Evolutionary conservation across 2,888 invertebrate species (phyloP).

Genomic region (Boloria euphrosyne): DNA sequence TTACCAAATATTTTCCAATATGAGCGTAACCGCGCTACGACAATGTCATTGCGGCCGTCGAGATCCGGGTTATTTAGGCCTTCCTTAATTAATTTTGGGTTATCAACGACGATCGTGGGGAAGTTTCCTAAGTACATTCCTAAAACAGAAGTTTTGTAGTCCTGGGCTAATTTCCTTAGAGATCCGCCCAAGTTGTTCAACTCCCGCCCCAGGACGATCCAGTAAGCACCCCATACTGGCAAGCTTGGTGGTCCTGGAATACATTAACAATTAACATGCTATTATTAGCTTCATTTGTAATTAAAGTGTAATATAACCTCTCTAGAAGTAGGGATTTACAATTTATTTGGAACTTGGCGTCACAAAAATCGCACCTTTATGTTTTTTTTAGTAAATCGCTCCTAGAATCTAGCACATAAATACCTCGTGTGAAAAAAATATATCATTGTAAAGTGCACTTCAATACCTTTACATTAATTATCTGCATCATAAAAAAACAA

Average conservation of each 20-base stretch:
- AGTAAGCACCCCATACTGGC: conserved; percentile 84
- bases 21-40: conserved; percentile 75
- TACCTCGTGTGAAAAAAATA: too few relatives aligned
- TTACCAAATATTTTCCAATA: conserved; percentile 80
- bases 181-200: conserved; percentile 78
- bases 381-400: too few relatives aligned
- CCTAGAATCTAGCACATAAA: too few relatives aligned
- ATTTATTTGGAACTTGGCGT: too few relatives aligned
- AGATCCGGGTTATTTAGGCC: conserved; percentile 82
- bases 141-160: conserved; percentile 83
- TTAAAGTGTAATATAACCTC: too few relatives aligned
- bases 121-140: conserved; percentile 80
- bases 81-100: conserved; percentile 80
- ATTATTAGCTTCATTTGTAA: too few relatives aligned
- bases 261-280: background rate
- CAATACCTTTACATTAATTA: too few relatives aligned
- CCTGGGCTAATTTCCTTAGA: conserved; percentile 71
- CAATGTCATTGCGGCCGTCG: conserved; percentile 82
- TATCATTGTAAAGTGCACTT: too few relatives aligned
- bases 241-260: conserved; percentile 82
- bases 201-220: conserved; percentile 78
- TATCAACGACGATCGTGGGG: conserved; percentile 78
- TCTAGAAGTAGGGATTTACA: too few relatives aligned
- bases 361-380: too few relatives aligned
- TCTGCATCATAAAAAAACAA: too few relatives aligned